These are phyloP conservation scores for Drosophila acutilabella DNA, from an alignment of 2,888 invertebrate genomes.

Conservation along the genomic window DNA sequence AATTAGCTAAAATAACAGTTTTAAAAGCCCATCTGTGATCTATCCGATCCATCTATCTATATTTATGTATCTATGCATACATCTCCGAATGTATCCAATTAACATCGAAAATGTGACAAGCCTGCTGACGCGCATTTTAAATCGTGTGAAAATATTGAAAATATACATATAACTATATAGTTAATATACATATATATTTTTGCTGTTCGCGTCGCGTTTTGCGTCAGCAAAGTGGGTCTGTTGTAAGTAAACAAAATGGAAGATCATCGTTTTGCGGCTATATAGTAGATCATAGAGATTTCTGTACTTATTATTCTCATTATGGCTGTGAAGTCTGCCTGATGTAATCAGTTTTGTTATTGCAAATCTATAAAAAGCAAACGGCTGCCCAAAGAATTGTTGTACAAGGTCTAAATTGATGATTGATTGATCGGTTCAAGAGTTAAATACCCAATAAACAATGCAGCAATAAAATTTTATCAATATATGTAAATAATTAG, in stretches of 20 bases:
- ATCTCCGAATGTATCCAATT: conserved; percentile 34
- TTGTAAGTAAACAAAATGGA: conserved; percentile 53
- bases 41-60: background rate
- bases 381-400: conserved; percentile 14
- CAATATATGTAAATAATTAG: background rate
- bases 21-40: conserved; percentile 28
- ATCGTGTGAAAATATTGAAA: conserved; percentile 37
- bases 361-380: conserved; percentile 22
- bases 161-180: conserved; percentile 11
- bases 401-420: conserved; percentile 19
- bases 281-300: conserved; percentile 26
- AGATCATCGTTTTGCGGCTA: conserved; percentile 14
- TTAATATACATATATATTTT: conserved; percentile 21
- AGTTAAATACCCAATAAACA: conserved; percentile 10
- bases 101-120: conserved; percentile 29
- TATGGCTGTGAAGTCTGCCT: conserved; percentile 14
- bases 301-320: conserved; percentile 32
- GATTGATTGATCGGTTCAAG: conserved; percentile 4
- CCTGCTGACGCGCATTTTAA: conserved; percentile 40
- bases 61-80: background rate
- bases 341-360: conserved; percentile 29
- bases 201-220: conserved; percentile 43
- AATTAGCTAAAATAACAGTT: conserved; percentile 33
- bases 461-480: background rate
- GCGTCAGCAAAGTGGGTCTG: conserved; percentile 55